These are phyloP conservation scores for Ctenopoma multispine DNA, from an alignment of 2,797 vertebrate species.

Conservation along the genomic window DNA sequence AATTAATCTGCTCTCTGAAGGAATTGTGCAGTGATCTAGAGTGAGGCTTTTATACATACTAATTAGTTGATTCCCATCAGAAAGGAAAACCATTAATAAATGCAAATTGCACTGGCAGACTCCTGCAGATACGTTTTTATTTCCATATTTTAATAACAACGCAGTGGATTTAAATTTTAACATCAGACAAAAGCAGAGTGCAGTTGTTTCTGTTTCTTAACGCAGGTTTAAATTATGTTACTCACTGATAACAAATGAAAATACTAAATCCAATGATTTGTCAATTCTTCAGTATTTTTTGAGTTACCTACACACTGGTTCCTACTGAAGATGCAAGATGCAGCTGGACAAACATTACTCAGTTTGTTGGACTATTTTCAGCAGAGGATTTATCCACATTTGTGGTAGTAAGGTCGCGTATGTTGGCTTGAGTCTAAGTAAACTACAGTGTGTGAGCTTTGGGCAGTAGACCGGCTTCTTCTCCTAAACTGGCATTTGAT, in stretches of 20 bases:
- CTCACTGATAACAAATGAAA: slow-evolving; percentile 5
- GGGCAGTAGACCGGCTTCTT: no score
- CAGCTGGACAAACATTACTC: no score
- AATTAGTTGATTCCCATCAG: slow-evolving; percentile 89
- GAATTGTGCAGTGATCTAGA: slow-evolving; percentile 84
- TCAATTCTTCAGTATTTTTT: no score
- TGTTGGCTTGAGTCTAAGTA: neutral
- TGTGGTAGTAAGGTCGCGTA: neutral
- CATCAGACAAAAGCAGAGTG: slow-evolving; percentile 4
- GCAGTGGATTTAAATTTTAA: slow-evolving; percentile 13
- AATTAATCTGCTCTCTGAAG: slow-evolving; percentile 86
- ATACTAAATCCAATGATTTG: neutral
- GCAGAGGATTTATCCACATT: neutral
- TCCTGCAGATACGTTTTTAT: slow-evolving; percentile 59
- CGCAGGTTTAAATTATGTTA: neutral
- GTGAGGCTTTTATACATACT: slow-evolving; percentile 86
- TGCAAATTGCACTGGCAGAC: slow-evolving; percentile 69
- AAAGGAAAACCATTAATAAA: slow-evolving; percentile 77
- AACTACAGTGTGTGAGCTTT: no score
- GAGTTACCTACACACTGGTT: no score
- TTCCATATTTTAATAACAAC: slow-evolving; percentile 56
- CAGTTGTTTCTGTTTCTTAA: neutral
- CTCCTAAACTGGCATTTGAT: no score
- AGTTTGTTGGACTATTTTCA: neutral
- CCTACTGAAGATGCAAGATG: no score